Evolutionary conservation across 2,797 vertebrate genomes (phyloP).

Genomic region (Pangasius krempfi): DNA sequence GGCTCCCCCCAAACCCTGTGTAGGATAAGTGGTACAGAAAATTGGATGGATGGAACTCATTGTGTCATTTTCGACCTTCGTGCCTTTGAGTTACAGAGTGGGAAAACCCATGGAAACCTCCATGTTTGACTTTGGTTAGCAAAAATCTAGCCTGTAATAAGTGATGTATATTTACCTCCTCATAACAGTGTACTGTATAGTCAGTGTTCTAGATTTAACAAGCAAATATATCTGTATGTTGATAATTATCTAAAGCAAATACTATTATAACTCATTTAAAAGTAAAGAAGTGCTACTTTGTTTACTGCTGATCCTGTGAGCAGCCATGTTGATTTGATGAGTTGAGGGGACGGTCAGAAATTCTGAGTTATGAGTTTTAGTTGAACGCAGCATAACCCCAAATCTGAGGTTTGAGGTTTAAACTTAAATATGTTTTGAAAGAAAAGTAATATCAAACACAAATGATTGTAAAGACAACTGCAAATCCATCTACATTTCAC

Average conservation of each 20-base stretch:
- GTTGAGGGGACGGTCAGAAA: no score
- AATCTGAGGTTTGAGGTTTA: background rate
- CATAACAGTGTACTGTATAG: no score
- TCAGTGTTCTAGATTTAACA: no score
- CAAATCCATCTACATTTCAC: background rate
- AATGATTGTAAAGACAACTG: background rate
- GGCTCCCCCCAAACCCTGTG: no score
- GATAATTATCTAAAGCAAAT: background rate
- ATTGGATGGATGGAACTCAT: no score
- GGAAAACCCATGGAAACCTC: background rate
- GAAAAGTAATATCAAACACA: background rate
- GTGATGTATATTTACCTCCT: background rate
- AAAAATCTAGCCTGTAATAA: background rate
- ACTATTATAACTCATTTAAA: no score
- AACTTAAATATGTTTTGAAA: background rate
- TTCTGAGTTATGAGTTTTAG: background rate
- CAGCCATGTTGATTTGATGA: no score
- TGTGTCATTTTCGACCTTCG: background rate
- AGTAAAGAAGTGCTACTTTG: no score
- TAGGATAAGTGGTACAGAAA: no score
- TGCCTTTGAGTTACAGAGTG: background rate
- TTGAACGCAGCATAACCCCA: no score
- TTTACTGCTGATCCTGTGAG: no score
- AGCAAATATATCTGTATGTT: no score
- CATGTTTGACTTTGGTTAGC: background rate